These are phyloP conservation scores for Eilema griseolum DNA, from an alignment of 2,888 invertebrate genomes.

Conservation along the genomic window DNA sequence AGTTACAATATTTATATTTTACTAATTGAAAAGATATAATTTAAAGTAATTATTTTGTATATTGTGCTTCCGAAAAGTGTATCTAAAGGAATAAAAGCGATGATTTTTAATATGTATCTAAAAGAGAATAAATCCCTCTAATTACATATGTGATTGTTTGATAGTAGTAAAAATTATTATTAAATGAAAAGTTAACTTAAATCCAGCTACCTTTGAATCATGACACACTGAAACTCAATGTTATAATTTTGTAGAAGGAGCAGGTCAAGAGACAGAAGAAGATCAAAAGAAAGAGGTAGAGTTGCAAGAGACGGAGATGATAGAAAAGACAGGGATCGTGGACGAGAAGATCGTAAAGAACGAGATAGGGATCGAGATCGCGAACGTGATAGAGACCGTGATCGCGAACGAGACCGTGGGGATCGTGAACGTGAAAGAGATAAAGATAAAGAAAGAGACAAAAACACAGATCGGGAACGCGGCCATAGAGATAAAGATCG, in stretches of 20 bases:
- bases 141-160: not conserved
- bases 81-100: no score
- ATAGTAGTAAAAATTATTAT: not conserved
- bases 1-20: constrained; percentile 22
- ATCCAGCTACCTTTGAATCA: no score
- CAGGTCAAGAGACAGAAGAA: constrained; percentile 81
- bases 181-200: not conserved
- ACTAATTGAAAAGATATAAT: no score
- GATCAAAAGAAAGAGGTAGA: constrained; percentile 88
- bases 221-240: not conserved
- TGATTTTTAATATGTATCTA: no score
- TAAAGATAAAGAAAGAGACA: constrained; percentile 47
- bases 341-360: constrained; percentile 33
- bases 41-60: no score
- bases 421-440: constrained; percentile 67
- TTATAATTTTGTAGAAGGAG: constrained; percentile 69
- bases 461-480: constrained; percentile 68
- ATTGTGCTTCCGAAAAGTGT: no score
- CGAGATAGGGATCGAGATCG: constrained; percentile 60
- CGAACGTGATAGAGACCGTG: constrained; percentile 76
- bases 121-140: no score
- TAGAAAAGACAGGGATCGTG: constrained; percentile 64
- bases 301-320: constrained; percentile 87
- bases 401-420: constrained; percentile 55
- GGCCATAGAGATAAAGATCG: constrained; percentile 66